These are phyloP conservation scores for Drosophila kepulauana DNA, from an alignment of 1,140 invertebrate genomes.

Conservation along the genomic window DNA sequence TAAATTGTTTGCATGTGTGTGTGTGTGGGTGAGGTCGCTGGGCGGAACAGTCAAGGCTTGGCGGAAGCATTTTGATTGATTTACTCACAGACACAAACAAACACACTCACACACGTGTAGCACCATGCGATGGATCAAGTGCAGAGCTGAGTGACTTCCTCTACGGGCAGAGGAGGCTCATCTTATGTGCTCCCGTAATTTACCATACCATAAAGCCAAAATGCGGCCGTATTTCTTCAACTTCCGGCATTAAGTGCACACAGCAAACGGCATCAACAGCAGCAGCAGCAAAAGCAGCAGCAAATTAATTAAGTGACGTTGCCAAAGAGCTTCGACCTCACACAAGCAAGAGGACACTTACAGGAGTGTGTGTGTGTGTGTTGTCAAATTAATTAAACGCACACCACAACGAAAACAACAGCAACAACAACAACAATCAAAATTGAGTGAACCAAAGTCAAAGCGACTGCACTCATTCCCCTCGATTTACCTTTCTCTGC, in stretches of 20 bases:
- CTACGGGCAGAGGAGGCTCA: neutral
- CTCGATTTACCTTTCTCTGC: slow-evolving; percentile 3
- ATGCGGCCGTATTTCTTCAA: slow-evolving; percentile 80
- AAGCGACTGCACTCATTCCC: slow-evolving; percentile 14
- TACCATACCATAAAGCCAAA: slow-evolving; percentile 72
- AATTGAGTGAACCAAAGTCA: slow-evolving; percentile 7
- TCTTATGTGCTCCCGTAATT: slow-evolving; percentile 62
- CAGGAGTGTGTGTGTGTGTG: neutral
- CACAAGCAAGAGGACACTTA: slow-evolving; percentile 17
- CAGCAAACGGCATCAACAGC: slow-evolving; percentile 21
- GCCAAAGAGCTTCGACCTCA: slow-evolving; percentile 48
- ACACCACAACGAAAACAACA: slow-evolving; percentile 26
- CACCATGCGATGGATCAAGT: slow-evolving; percentile 18
- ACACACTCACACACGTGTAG: slow-evolving; percentile 7
- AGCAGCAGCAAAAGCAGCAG: slow-evolving; percentile 58
- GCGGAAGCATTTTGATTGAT: slow-evolving; percentile 82
- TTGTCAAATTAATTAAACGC: slow-evolving; percentile 53
- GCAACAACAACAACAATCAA: slow-evolving; percentile 14
- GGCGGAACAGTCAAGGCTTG: slow-evolving; percentile 22
- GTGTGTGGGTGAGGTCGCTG: slow-evolving; percentile 15
- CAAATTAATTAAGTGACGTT: slow-evolving; percentile 82
- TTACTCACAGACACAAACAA: slow-evolving; percentile 58
- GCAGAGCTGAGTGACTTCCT: slow-evolving; percentile 53
- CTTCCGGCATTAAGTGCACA: slow-evolving; percentile 81
- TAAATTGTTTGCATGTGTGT: slow-evolving; percentile 55